Percentiles rank a stretch among this genome's conserved stretches.
These are phyloP conservation scores for Microctenopoma lineatum DNA, from an alignment of 2,797 vertebrate genomes.

Conservation along the genomic window DNA sequence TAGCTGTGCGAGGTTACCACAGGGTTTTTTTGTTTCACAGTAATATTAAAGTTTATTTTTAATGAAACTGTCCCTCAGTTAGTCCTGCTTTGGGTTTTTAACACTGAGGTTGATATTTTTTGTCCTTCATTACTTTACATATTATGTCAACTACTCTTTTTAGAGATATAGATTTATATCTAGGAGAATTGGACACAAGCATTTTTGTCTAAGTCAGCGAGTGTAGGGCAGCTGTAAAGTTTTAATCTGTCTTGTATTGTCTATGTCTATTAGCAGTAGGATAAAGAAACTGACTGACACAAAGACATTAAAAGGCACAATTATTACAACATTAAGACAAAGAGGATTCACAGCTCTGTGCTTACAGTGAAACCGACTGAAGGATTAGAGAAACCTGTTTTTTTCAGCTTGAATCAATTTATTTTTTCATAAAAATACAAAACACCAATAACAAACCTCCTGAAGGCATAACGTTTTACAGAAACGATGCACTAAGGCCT, in stretches of 20 bases:
- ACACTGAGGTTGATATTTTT: too few species aligned
- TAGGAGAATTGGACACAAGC: not conserved
- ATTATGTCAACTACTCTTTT: not conserved
- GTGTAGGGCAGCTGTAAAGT: not conserved
- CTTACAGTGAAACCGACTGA: conserved; percentile 36
- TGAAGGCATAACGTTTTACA: conserved; percentile 38
- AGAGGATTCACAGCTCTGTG: conserved; percentile 28
- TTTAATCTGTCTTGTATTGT: not conserved
- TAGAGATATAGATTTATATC: not conserved
- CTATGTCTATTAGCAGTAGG: not conserved
- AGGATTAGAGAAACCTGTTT: conserved; percentile 48
- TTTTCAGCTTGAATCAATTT: conserved; percentile 32
- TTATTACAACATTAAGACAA: conserved; percentile 46
- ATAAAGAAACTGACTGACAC: conserved; percentile 9
- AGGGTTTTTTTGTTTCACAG: too few species aligned
- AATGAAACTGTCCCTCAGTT: too few species aligned
- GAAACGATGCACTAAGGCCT: conserved; percentile 38
- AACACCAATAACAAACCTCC: conserved; percentile 39
- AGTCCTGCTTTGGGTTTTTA: too few species aligned
- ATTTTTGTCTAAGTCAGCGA: conserved; percentile 1
- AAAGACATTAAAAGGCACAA: conserved; percentile 40
- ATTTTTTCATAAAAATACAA: conserved; percentile 28
- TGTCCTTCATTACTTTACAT: too few species aligned
- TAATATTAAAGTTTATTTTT: too few species aligned
- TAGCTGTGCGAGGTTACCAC: too few species aligned